phyloP scores from a whole-genome alignment of 2,888 invertebrate genomes.

The Sialis fuliginosa region DNA sequence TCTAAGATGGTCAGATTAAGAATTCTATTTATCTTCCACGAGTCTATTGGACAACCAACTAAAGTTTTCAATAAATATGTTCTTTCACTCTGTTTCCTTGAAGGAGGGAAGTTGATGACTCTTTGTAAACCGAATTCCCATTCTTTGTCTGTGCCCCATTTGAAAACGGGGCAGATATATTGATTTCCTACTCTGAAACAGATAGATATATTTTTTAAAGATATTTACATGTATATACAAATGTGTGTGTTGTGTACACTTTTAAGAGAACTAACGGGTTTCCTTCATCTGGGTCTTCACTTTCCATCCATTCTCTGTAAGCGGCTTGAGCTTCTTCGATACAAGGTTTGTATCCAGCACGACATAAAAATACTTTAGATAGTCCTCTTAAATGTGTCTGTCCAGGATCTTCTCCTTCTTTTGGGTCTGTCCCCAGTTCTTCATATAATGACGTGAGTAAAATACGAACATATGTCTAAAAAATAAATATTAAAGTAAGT shows the following conservation, averaged over 20 bases:
- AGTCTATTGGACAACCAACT: conserved; percentile 60
- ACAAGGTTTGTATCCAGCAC: conserved; percentile 60
- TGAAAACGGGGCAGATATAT: conserved; percentile 65
- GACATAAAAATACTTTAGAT: conserved; percentile 54
- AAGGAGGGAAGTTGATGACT: conserved; percentile 54
- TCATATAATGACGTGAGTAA: conserved; percentile 55
- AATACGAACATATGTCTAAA: conserved; percentile 48
- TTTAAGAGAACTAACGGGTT: conserved; percentile 48
- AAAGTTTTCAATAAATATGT: conserved; percentile 60
- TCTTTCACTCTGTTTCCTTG: conserved; percentile 53
- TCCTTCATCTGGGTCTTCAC: conserved; percentile 54
- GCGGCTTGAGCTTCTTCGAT: conserved; percentile 54
- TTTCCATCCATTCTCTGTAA: conserved; percentile 58
- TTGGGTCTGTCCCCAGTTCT: conserved; percentile 36
- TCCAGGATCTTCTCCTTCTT: conserved; percentile 44
- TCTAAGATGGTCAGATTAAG: conserved; percentile 52
- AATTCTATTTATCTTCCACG: conserved; percentile 44
- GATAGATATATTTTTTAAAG: not conserved
- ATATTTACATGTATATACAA: not conserved
- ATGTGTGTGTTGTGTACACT: not conserved
- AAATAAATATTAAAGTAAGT: conserved; percentile 8
- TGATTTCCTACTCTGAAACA: conserved; percentile 48
- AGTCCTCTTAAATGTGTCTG: conserved; percentile 46
- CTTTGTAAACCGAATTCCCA: conserved; percentile 70
- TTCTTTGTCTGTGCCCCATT: conserved; percentile 61